A percentile compares a stretch with the other conserved stretches of the same genome.
Conservation (phyloP, 2,113 vertebrate genomes). For the Xyliphius kryptos region DNA sequence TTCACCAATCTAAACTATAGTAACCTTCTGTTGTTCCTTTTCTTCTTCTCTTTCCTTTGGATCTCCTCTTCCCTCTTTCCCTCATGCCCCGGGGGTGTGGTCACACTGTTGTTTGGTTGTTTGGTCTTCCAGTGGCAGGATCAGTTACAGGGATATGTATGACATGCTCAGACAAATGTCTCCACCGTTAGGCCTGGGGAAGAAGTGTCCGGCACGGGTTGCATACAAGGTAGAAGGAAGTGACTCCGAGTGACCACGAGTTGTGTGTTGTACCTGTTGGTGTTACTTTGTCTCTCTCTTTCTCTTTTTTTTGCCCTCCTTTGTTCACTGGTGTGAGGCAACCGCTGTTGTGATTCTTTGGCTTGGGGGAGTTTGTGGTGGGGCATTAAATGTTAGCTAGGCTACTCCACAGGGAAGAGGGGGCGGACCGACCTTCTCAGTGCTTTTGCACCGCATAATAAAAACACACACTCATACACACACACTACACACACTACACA, state of each 20-base stretch:
- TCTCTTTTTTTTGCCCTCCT: too few species aligned
- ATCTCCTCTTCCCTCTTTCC: too few species aligned
- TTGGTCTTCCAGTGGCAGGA: constrained; percentile 97
- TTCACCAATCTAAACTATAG: too few species aligned
- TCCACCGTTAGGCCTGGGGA: constrained; percentile 92
- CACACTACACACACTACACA: too few species aligned
- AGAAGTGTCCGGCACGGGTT: constrained; percentile 93
- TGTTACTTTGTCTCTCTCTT: constrained; percentile 46
- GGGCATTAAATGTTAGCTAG: constrained; percentile 34
- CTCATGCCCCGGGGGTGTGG: too few species aligned
- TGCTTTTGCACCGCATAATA: constrained; percentile 65
- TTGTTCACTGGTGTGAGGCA: too few species aligned
- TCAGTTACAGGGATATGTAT: constrained; percentile 98
- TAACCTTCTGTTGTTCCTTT: too few species aligned
- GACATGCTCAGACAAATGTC: constrained; percentile 97
- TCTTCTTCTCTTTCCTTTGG: too few species aligned
- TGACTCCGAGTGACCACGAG: constrained; percentile 49
- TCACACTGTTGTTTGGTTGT: too few species aligned
- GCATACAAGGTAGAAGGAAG: constrained; percentile 88
- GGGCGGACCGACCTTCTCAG: constrained; percentile 70
- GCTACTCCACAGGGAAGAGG: constrained; percentile 65
- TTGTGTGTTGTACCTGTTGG: constrained; percentile 63
- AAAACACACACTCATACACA: constrained; percentile 1
- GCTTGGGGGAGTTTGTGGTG: constrained; percentile 8
- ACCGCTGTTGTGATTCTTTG: constrained; percentile 54